Base-by-base conservation (phyloP, 2,113 vertebrate species). In the Poecile atricapillus region DNA sequence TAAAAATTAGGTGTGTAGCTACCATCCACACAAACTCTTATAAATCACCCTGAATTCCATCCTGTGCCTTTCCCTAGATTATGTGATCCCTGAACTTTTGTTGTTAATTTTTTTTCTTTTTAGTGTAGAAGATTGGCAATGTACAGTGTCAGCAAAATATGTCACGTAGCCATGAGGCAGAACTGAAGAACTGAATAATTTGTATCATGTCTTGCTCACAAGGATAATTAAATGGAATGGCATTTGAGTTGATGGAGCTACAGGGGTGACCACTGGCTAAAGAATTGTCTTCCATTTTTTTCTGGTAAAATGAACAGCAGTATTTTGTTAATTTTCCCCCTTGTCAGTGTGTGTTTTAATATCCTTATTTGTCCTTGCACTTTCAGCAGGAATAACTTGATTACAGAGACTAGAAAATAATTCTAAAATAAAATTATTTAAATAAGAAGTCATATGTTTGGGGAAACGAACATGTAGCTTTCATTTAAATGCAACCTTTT, bases 151-250 rank as follows among this genome's bases (percentile, higher is more conserved):
- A 89, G 86, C 76, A 89, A 60, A 96, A 91, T 68, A 56, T 52
- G 65, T 90, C 87, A 82, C 7, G 3, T 80, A 87, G 64, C 62
- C 65, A 41, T 37, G 62, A 91, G 37, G 69, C 2, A 0, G 85
- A 89, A 84, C 83, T 76, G 73, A 77, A 76, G 77, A 87, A 33
- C 1, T 62, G 35, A 83, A 44, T 90, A 86, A 93, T 89, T 91
- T 89, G 67, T 91, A 44, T 77, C 64, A 8, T 63, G 52, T 81
- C 83, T 93, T 93, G 55, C 59, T 92, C 60, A 52, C 56, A n/a
- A 77, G n/a, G 69, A 44, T 89, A 93, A 91, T 94, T 96, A 86
- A 90, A 83, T 80, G 83, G 64, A 89, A 74, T 83, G 67, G 60
- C 64, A 83, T 94, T 90, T 88, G 77, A 80, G 33, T 27, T 95